Conservation (phyloP, 2,113 vertebrate species). For the Pangasianodon hypophthalmus region DNA sequence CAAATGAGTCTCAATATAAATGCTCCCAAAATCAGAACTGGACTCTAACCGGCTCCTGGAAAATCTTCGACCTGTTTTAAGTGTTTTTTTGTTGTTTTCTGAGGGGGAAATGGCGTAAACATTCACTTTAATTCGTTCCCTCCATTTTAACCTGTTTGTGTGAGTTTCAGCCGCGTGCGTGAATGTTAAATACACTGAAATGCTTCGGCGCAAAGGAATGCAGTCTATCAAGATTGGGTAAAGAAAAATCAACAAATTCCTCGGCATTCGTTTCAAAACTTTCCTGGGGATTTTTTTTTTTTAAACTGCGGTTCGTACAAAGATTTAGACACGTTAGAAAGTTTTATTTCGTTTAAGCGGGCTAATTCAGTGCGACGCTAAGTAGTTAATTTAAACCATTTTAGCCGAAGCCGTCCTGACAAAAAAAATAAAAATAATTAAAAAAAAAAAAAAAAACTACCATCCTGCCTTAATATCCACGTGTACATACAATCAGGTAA, state of each 20-base stretch:
- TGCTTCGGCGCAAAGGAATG: slow-evolving; percentile 13
- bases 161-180: not conserved
- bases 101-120: not conserved
- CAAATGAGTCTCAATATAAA: slow-evolving; percentile 61
- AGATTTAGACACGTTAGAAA: not conserved
- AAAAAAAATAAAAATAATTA: not conserved
- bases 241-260: slow-evolving; percentile 15
- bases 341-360: not conserved
- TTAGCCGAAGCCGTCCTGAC: not conserved
- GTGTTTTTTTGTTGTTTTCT: not conserved
- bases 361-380: not conserved
- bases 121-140: slow-evolving; percentile 24
- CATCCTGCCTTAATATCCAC: not conserved
- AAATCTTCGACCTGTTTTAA: slow-evolving; percentile 4
- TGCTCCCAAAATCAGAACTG: slow-evolving; percentile 49
- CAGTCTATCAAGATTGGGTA: not conserved
- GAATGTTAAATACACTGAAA: slow-evolving; percentile 1
- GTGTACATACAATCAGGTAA: not conserved
- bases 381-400: not conserved
- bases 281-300: not conserved
- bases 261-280: not conserved
- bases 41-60: slow-evolving; percentile 5
- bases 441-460: not conserved
- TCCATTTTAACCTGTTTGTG: slow-evolving; percentile 2
- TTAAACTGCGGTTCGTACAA: not conserved